Base-by-base conservation (phyloP, 2,797 vertebrate species). In the Pterois miles region DNA sequence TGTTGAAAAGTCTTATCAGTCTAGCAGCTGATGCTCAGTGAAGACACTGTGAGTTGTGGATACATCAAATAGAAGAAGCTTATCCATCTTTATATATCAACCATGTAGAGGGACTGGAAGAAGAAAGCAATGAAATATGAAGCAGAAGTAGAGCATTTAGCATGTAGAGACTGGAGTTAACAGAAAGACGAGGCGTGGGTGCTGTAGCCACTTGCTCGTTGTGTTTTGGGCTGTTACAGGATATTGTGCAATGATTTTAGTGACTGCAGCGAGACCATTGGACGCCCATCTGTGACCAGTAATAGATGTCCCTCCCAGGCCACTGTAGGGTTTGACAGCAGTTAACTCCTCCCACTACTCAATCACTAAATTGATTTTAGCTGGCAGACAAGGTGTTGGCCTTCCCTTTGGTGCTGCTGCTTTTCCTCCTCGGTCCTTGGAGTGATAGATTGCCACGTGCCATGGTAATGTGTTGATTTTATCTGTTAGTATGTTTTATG, bases 221-320 rank as follows among this genome's bases (percentile, higher is more conserved):
- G 82, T 77, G 65, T 81, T 82, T 57, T 65, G 43, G 83, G 63
- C 69, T 86, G 68, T 50, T 46, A 64, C 43, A 50, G 74, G 70
- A 83, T 68, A 46, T 77, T 76, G 84, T 86, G 83, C 76, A 65
- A 71, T 82, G 81, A 63, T 78, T 84, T 80, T 75, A 84, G 81
- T 88, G 88, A 76, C 73, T 90, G 76, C 82, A 71, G 83, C 85
- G 81, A 82, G 77, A 87, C 38, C 50, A 22, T 27, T 77, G 62
- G 57, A 74, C 53, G 8, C 74, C 58, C 56, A n/a, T n/a, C n/a
- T n/a, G n/a, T n/a, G n/a, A n/a, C n/a, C n/a, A n/a, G n/a, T n/a
- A n/a, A n/a, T n/a, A n/a, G n/a, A n/a, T n/a, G n/a, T n/a, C n/a
- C n/a, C n/a, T n/a, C n/a, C n/a, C n/a, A n/a, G n/a, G n/a, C n/a